Conservation (phyloP, 2,113 vertebrate genomes). For the Bos javanicus region DNA sequence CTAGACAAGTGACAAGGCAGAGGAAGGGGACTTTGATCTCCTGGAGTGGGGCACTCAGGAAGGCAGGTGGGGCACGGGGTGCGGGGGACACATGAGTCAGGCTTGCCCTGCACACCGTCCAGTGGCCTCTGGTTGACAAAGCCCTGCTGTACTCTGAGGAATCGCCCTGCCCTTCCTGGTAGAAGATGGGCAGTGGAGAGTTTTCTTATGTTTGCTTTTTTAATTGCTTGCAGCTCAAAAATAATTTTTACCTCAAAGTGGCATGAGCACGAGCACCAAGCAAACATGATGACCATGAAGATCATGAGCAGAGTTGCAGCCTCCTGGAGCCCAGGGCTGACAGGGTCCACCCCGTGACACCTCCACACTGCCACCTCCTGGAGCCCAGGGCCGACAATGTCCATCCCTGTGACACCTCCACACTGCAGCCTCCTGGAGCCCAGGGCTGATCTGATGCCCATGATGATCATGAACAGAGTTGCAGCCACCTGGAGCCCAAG, state of each 20-base stretch:
- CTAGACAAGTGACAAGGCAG: background rate
- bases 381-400: accelerated
- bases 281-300: accelerated
- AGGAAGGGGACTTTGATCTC: background rate
- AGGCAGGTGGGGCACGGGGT: background rate
- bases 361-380: no score
- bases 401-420: no score
- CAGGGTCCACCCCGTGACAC: no score
- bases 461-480: no score
- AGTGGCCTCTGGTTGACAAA: background rate
- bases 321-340: no score
- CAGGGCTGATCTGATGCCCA: no score
- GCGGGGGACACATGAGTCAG: accelerated
- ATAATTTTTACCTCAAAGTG: background rate
- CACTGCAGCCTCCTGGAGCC: no score
- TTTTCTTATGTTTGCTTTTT: background rate
- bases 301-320: no score
- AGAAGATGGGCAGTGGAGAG: background rate
- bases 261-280: background rate
- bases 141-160: background rate
- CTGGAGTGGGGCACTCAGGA: background rate
- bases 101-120: background rate
- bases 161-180: background rate
- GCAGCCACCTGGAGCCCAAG: no score
- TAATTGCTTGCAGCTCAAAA: background rate